These are phyloP conservation scores for Mallateleia sp. DNA, from an alignment of 2,888 invertebrate species.

Conservation along the genomic window DNA sequence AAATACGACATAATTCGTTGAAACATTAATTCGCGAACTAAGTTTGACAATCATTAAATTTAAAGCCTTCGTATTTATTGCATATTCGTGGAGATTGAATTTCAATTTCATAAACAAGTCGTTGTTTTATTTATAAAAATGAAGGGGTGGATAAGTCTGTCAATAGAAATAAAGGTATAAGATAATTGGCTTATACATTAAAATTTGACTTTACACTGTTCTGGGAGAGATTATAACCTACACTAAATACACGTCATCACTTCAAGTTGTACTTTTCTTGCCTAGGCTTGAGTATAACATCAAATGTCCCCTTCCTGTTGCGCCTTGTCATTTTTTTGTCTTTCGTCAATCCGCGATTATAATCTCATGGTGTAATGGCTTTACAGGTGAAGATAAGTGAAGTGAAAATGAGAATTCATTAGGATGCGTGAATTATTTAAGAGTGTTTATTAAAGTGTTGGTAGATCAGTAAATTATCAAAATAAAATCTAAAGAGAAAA, in stretches of 20 bases:
- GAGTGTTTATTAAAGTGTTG: neutral
- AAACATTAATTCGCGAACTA: neutral
- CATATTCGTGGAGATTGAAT: conserved; percentile 17
- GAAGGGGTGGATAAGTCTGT: conserved; percentile 29
- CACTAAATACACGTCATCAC: conserved; percentile 75
- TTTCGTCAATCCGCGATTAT: neutral
- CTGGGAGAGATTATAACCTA: conserved; percentile 47
- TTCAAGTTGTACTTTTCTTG: conserved; percentile 71
- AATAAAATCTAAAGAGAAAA: no score
- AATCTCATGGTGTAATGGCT: conserved; percentile 26
- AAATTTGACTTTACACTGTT: conserved; percentile 56
- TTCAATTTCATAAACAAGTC: conserved; percentile 18
- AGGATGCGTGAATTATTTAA: conserved; percentile 22
- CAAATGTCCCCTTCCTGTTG: conserved; percentile 56
- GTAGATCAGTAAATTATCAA: no score
- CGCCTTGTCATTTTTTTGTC: conserved; percentile 40
- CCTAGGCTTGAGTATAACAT: conserved; percentile 69
- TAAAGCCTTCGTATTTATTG: conserved; percentile 20
- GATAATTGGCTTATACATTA: conserved; percentile 56
- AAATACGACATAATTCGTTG: neutral
- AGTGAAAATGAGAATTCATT: conserved; percentile 29
- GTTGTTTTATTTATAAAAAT: conserved; percentile 60
- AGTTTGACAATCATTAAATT: neutral
- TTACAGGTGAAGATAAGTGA: conserved; percentile 3
- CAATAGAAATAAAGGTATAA: conserved; percentile 64